These are phyloP conservation scores for Hypanus sabinus DNA, from an alignment of 2,113 vertebrate species.

Conservation along the genomic window DNA sequence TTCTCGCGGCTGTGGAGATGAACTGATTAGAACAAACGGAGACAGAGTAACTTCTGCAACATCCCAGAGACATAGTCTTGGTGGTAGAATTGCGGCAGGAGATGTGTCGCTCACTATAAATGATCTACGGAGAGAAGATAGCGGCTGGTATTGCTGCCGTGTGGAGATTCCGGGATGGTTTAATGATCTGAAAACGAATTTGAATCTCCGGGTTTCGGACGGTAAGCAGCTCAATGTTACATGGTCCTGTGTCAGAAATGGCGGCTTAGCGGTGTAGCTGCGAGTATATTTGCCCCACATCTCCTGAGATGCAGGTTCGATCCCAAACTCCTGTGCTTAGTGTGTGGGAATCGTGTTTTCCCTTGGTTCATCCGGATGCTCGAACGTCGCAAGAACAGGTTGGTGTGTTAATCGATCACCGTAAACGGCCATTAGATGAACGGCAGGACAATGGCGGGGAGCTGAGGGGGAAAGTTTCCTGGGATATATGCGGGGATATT, in stretches of 20 bases:
- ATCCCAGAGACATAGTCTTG: constrained; percentile 51
- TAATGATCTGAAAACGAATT: constrained; percentile 53
- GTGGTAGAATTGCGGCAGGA: constrained; percentile 43
- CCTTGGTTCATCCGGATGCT: too few species aligned
- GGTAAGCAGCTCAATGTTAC: constrained; percentile 44
- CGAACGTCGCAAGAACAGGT: too few species aligned
- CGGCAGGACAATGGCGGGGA: too few species aligned
- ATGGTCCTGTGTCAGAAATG: background rate
- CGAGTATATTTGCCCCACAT: too few species aligned
- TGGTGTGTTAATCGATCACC: too few species aligned
- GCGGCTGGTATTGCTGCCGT: constrained; percentile 66
- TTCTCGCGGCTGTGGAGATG: constrained; percentile 52
- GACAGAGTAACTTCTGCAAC: background rate
- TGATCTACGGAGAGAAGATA: constrained; percentile 45
- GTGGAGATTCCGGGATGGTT: constrained; percentile 58
- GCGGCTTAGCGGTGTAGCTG: too few species aligned
- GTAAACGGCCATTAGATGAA: too few species aligned
- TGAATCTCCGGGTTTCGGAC: constrained; percentile 50
- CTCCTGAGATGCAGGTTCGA: too few species aligned
- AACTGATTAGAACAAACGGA: constrained; percentile 48
- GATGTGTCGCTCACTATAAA: constrained; percentile 65
- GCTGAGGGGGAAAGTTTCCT: too few species aligned
- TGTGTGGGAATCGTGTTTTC: too few species aligned
- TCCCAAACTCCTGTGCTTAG: too few species aligned
- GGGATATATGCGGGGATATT: too few species aligned